Conservation (phyloP, 2,888 invertebrate species). For the Cheilosia scutellata region DNA sequence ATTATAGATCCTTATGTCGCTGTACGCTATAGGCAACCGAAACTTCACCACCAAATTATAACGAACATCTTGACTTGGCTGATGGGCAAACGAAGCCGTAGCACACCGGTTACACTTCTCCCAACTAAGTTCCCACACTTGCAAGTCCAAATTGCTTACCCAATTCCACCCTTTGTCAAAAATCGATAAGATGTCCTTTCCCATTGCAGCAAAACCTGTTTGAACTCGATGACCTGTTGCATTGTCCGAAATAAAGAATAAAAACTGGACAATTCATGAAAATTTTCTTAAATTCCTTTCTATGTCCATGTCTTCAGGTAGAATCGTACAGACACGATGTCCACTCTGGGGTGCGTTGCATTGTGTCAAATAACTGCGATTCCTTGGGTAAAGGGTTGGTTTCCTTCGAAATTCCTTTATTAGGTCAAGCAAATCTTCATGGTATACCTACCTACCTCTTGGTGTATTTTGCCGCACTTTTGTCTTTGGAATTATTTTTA, state of each 20-base stretch:
- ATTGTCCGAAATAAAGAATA: slow-evolving; percentile 17
- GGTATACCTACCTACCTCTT: not conserved
- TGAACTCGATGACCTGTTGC: slow-evolving; percentile 46
- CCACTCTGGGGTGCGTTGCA: slow-evolving; percentile 11
- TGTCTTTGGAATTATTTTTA: not conserved
- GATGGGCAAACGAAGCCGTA: no score
- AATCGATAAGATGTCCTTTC: slow-evolving; percentile 1
- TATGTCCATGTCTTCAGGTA: slow-evolving; percentile 1
- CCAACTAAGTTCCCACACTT: not conserved
- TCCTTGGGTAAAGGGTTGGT: slow-evolving; percentile 3
- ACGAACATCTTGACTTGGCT: no score
- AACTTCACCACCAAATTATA: no score
- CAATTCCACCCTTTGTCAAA: no score
- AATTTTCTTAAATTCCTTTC: slow-evolving; percentile 16
- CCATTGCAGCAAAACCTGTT: slow-evolving; percentile 19
- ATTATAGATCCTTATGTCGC: no score
- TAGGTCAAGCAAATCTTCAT: not conserved
- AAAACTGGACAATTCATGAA: slow-evolving; percentile 41
- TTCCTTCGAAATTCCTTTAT: not conserved
- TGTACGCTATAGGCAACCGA: no score
- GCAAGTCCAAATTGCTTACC: not conserved
- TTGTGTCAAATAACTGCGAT: not conserved
- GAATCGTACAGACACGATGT: not conserved
- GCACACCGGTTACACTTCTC: no score
- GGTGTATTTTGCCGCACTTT: not conserved